These are phyloP conservation scores for Brachypterus glaber DNA, from an alignment of 2,888 invertebrate genomes.

Conservation along the genomic window DNA sequence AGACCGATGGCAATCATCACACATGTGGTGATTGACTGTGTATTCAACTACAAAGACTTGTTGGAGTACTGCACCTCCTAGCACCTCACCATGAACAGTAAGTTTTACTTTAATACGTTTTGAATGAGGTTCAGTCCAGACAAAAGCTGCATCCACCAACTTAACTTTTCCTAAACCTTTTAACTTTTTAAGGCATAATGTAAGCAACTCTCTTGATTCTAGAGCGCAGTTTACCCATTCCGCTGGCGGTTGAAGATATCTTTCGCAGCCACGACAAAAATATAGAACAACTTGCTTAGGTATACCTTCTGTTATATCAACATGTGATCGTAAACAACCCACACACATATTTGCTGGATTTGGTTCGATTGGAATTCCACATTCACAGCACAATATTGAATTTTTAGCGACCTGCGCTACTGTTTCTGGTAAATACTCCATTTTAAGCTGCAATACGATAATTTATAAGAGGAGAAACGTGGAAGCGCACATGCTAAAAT, in stretches of 20 bases:
- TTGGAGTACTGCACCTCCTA: conserved; percentile 82
- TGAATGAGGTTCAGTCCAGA: conserved; percentile 99
- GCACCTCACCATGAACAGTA: conserved; percentile 90
- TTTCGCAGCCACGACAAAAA: conserved; percentile 88
- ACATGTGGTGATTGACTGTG: conserved; percentile 86
- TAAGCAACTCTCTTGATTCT: conserved; percentile 85
- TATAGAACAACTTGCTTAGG: conserved; percentile 86
- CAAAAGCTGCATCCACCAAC: conserved; percentile 90
- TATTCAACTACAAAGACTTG: conserved; percentile 95
- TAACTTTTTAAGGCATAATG: conserved; percentile 84
- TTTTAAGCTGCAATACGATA: no score
- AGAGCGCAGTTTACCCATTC: conserved; percentile 78
- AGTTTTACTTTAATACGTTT: conserved; percentile 91
- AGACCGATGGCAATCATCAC: conserved; percentile 90
- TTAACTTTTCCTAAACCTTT: conserved; percentile 84
- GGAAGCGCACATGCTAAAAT: no score
- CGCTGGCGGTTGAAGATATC: conserved; percentile 86
- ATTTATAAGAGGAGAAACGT: no score
- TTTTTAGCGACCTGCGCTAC: no score
- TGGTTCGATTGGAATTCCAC: conserved; percentile 83
- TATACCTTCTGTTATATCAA: conserved; percentile 94
- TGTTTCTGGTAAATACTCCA: no score
- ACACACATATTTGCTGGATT: conserved; percentile 98
- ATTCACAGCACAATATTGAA: conserved; percentile 82
- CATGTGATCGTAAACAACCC: conserved; percentile 78